Conservation (phyloP, 2,113 vertebrate species). For the Zosterops hypoxanthus region DNA sequence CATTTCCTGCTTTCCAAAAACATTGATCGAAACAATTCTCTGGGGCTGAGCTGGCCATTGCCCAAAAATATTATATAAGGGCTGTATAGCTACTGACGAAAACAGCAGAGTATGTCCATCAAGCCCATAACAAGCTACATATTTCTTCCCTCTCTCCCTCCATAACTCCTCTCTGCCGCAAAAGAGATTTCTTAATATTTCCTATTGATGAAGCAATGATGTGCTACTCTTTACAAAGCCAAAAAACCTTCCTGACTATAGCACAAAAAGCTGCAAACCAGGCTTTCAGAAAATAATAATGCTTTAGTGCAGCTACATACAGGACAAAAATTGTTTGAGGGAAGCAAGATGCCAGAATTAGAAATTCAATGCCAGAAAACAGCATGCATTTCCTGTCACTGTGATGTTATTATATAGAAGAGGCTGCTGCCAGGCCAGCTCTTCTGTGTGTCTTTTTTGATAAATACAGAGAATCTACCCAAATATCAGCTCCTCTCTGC, state of each 20-base stretch:
- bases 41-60: background rate
- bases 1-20: background rate
- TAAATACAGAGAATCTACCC: background rate
- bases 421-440: background rate
- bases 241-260: background rate
- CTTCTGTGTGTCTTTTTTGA: background rate
- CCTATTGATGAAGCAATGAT: background rate
- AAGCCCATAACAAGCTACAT: background rate
- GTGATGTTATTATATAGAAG: slow-evolving; percentile 10
- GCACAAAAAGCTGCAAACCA: slow-evolving; percentile 34
- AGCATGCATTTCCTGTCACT: slow-evolving; percentile 52
- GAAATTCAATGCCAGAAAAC: slow-evolving; percentile 22
- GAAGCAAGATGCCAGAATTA: slow-evolving; percentile 45
- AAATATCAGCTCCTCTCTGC: background rate
- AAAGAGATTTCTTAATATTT: background rate
- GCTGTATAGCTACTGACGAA: background rate
- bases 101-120: background rate
- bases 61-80: background rate
- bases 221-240: background rate
- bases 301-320: slow-evolving; percentile 10
- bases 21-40: background rate
- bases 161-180: background rate
- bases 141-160: background rate
- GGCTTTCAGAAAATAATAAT: slow-evolving; percentile 50
- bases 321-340: slow-evolving; percentile 29